Evolutionary conservation across 2,113 vertebrate genomes (phyloP).

Genomic region (Hippocampus mohnikei): DNA sequence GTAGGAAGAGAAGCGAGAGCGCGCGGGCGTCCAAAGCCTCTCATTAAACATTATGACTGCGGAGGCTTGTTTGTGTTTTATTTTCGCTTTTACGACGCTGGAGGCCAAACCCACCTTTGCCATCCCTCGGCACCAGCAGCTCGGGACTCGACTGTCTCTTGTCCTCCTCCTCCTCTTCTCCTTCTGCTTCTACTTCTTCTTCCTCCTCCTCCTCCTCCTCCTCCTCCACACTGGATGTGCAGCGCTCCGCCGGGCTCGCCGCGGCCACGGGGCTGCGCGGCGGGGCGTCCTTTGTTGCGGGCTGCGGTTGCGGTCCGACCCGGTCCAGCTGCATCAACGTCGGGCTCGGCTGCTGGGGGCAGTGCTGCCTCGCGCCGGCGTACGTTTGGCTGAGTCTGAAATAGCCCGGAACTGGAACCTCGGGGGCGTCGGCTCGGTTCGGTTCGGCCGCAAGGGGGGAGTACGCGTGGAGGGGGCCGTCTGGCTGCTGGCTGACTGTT

Average conservation of each 20-base stretch:
- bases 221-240: constrained; percentile 53
- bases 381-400: constrained; percentile 99
- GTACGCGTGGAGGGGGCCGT: constrained; percentile 80
- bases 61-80: constrained; percentile 83
- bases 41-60: constrained; percentile 87
- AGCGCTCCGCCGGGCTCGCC: constrained; percentile 85
- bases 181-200: constrained; percentile 59
- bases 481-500: constrained; percentile 84
- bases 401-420: constrained; percentile 98
- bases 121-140: constrained; percentile 83
- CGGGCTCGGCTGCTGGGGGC: constrained; percentile 88
- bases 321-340: constrained; percentile 90
- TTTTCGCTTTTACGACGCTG: constrained; percentile 85
- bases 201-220: not conserved
- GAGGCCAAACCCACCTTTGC: constrained; percentile 91
- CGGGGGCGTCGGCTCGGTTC: constrained; percentile 89
- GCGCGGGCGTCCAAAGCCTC: constrained; percentile 67
- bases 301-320: constrained; percentile 86
- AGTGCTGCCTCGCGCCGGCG: constrained; percentile 88
- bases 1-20: too few species aligned
- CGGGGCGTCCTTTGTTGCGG: constrained; percentile 61
- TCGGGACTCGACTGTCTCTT: constrained; percentile 90
- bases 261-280: constrained; percentile 80
- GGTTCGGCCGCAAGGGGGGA: constrained; percentile 87
- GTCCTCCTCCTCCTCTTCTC: constrained; percentile 84